These are phyloP conservation scores for Frieseomelitta varia DNA, from an alignment of 1,140 invertebrate genomes.

Conservation along the genomic window DNA sequence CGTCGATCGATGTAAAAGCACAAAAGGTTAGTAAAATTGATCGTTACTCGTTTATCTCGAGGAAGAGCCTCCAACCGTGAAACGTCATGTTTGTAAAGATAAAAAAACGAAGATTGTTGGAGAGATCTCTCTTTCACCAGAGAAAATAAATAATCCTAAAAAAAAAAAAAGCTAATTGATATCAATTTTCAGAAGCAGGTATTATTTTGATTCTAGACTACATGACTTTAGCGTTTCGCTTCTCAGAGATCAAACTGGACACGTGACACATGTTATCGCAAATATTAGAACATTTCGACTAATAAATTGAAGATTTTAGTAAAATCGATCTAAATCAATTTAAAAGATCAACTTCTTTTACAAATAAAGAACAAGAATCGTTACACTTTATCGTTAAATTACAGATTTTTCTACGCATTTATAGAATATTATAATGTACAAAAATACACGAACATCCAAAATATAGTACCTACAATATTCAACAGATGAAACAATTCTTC, in stretches of 20 bases:
- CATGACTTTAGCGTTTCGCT: background rate
- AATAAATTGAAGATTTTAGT: too few species aligned
- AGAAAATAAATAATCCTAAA: background rate
- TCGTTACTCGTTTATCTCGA: constrained; percentile 2
- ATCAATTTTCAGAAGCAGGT: background rate
- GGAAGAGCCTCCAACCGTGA: background rate
- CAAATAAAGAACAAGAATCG: too few species aligned
- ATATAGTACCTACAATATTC: too few species aligned
- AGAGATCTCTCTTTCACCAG: background rate
- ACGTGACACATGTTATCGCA: too few species aligned
- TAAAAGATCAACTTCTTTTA: too few species aligned
- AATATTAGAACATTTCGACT: too few species aligned
- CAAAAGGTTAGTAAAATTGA: constrained; percentile 42
- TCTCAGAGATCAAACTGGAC: background rate
- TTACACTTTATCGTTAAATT: too few species aligned
- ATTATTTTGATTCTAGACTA: background rate
- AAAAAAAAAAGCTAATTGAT: background rate
- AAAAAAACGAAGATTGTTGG: background rate
- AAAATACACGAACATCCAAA: too few species aligned
- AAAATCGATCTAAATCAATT: too few species aligned
- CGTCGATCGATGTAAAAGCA: background rate
- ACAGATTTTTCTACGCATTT: too few species aligned
- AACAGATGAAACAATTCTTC: too few species aligned
- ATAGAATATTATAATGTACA: too few species aligned
- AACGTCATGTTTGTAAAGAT: background rate